Evolutionary conservation across 2,797 vertebrate species (phyloP).

Genomic region (Myotis pilosus): DNA sequence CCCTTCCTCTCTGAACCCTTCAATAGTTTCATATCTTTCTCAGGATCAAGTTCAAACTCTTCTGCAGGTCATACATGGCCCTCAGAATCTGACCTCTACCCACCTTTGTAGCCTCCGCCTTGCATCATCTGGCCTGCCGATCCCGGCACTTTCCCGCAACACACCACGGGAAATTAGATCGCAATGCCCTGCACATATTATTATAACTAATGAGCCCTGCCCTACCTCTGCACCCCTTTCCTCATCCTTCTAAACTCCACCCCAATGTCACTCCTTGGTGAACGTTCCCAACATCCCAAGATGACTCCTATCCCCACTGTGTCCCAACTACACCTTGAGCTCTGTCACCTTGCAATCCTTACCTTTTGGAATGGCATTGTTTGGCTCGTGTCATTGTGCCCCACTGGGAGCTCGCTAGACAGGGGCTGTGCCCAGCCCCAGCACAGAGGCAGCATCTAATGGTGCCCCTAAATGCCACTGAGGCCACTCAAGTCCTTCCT

Average conservation of each 20-base stretch:
- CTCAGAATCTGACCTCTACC: not conserved
- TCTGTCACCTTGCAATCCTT: not conserved
- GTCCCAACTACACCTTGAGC: accelerated
- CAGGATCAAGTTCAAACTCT: not conserved
- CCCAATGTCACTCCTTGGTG: not conserved
- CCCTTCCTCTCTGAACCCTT: not conserved
- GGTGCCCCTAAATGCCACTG: not conserved
- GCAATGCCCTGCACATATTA: not conserved
- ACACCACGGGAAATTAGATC: not conserved
- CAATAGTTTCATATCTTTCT: not conserved
- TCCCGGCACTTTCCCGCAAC: not conserved
- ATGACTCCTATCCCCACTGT: not conserved
- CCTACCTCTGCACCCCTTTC: not conserved
- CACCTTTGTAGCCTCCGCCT: not conserved
- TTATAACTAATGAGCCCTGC: not conserved
- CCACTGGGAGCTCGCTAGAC: not conserved
- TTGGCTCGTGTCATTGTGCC: not conserved
- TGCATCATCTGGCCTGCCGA: not conserved
- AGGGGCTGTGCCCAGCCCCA: not conserved
- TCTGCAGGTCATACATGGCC: not conserved
- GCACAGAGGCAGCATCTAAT: not conserved
- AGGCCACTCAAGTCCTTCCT: not conserved
- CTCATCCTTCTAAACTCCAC: not conserved
- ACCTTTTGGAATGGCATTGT: not conserved
- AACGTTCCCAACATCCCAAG: not conserved